These are phyloP conservation scores for Bagarius yarrelli DNA, from an alignment of 2,113 vertebrate genomes.

Conservation along the genomic window DNA sequence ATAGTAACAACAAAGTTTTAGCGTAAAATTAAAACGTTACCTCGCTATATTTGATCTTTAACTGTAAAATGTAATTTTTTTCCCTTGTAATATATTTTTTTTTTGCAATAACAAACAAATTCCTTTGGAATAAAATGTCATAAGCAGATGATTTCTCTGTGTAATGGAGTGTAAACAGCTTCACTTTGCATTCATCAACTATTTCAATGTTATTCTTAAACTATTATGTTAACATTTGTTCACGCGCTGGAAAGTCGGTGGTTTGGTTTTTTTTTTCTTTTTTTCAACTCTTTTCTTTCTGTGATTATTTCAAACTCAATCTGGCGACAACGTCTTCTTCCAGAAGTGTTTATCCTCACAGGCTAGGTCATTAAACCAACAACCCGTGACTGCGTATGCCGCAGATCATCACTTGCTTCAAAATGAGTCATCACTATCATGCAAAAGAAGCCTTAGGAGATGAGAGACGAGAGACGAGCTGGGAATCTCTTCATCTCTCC, in stretches of 20 bases:
- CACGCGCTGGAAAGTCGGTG: neutral
- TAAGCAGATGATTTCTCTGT: too few species aligned
- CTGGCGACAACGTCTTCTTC: neutral
- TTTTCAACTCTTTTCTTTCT: neutral
- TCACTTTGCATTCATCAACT: too few species aligned
- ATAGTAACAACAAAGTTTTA: too few species aligned
- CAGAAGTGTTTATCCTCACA: slow-evolving; percentile 19
- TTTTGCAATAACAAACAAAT: too few species aligned
- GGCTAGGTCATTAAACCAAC: slow-evolving; percentile 16
- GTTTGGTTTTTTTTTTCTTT: neutral
- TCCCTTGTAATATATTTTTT: too few species aligned
- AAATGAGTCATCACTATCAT: slow-evolving; percentile 17
- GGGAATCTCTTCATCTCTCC: slow-evolving; percentile 40
- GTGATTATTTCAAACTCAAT: slow-evolving; percentile 9
- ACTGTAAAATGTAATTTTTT: too few species aligned
- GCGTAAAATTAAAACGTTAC: neutral
- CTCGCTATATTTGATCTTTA: too few species aligned
- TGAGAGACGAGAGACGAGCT: neutral
- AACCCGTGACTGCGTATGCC: slow-evolving; percentile 1
- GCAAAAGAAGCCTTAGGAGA: slow-evolving; percentile 14
- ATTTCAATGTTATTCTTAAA: too few species aligned
- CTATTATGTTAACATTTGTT: too few species aligned
- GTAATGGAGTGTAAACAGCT: too few species aligned
- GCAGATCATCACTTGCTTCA: neutral
- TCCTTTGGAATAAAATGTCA: too few species aligned